Evolutionary conservation across 2,113 vertebrate species (phyloP).

Genomic region (Cettia cetti): DNA sequence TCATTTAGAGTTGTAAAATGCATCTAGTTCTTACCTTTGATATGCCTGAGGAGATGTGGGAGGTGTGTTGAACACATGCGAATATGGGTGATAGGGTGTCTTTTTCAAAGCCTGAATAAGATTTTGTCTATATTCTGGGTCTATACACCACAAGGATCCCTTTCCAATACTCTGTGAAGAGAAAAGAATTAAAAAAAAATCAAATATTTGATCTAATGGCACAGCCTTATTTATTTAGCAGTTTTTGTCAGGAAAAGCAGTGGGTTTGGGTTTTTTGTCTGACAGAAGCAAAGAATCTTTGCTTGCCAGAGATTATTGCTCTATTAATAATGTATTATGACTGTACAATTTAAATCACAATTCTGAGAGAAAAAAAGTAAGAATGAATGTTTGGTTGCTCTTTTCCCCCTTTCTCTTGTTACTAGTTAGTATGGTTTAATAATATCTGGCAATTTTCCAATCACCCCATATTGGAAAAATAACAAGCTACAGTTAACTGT

Average conservation of each 20-base stretch:
- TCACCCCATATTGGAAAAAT: background rate
- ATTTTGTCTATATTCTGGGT: slow-evolving; percentile 98
- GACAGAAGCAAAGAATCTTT: background rate
- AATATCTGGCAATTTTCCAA: background rate
- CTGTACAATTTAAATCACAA: background rate
- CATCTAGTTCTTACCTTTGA: slow-evolving; percentile 86
- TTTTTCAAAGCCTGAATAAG: slow-evolving; percentile 99
- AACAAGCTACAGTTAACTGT: background rate
- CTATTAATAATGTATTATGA: background rate
- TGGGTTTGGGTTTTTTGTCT: background rate
- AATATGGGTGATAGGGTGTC: slow-evolving; percentile 96
- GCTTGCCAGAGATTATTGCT: slow-evolving; percentile 2
- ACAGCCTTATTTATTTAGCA: slow-evolving; percentile 1
- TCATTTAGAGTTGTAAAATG: slow-evolving; percentile 26
- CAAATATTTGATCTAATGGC: background rate
- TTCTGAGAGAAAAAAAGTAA: background rate
- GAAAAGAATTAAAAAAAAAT: slow-evolving; percentile 59
- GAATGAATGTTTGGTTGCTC: background rate
- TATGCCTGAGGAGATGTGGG: slow-evolving; percentile 92
- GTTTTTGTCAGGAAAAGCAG: slow-evolving; percentile 17
- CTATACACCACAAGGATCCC: slow-evolving; percentile 99
- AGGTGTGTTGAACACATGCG: slow-evolving; percentile 87
- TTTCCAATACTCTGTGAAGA: slow-evolving; percentile 95
- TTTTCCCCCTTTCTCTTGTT: background rate
- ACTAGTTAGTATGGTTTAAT: background rate